Percentiles rank a stretch among this genome's conserved stretches.
Conservation (phyloP, 2,113 vertebrate species). For the Pseudolaguvia tuberculata region DNA sequence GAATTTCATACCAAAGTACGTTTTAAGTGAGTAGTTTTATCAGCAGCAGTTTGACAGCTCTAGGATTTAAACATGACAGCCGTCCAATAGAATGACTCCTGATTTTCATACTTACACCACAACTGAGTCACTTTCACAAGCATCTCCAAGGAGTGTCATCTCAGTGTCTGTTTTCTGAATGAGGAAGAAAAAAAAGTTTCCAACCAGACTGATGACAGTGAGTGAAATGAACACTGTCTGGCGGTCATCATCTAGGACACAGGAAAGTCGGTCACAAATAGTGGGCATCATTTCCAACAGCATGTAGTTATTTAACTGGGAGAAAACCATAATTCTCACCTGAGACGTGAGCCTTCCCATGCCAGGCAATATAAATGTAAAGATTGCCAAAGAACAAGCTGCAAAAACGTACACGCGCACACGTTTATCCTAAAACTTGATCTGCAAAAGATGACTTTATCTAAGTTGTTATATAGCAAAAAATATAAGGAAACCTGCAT, state of each 20-base stretch:
- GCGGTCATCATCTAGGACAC: conserved; percentile 79
- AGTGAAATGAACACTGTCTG: conserved; percentile 92
- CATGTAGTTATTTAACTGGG: background rate
- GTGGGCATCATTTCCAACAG: background rate
- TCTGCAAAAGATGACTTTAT: background rate
- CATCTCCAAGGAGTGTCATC: conserved; percentile 51
- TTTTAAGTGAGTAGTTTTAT: too few species aligned
- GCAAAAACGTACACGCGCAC: conserved; percentile 33
- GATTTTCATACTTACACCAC: conserved; percentile 49
- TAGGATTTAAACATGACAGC: too few species aligned
- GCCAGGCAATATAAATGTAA: conserved; percentile 93
- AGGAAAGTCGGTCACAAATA: conserved; percentile 25
- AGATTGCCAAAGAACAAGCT: conserved; percentile 97
- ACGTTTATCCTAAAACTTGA: background rate
- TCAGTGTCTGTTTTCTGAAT: conserved; percentile 79
- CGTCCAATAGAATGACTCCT: background rate
- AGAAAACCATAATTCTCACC: conserved; percentile 65
- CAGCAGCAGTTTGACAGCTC: too few species aligned
- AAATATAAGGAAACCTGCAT: conserved; percentile 74
- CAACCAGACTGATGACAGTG: conserved; percentile 92
- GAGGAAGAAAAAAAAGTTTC: conserved; percentile 93
- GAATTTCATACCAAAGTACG: too few species aligned
- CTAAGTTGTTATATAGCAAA: background rate
- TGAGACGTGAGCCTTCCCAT: conserved; percentile 84
- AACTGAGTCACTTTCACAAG: conserved; percentile 44